These are phyloP conservation scores for Rhinophrynus dorsalis DNA, from an alignment of 2,797 vertebrate genomes.

Conservation along the genomic window DNA sequence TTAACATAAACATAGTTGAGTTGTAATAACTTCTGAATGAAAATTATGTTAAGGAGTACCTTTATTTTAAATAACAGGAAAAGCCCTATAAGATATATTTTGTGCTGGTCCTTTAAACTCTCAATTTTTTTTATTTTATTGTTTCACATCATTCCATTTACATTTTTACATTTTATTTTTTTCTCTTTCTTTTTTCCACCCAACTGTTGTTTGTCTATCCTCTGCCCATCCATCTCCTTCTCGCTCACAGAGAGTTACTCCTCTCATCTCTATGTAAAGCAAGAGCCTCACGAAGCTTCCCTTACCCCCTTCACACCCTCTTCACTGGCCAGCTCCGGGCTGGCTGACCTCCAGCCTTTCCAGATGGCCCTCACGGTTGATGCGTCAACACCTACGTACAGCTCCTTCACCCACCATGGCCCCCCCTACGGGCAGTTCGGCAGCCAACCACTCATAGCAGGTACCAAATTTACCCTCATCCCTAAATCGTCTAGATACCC, in stretches of 20 bases:
- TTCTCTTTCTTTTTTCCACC: conserved; percentile 54
- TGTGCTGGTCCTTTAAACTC: too few species aligned
- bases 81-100: too few species aligned
- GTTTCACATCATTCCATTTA: conserved; percentile 66
- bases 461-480: conserved; percentile 66
- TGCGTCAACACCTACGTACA: conserved; percentile 85
- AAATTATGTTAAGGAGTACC: too few species aligned
- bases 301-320: conserved; percentile 90
- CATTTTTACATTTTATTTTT: conserved; percentile 65
- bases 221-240: conserved; percentile 53
- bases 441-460: conserved; percentile 87
- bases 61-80: too few species aligned
- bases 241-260: conserved; percentile 73
- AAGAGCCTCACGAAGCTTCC: conserved; percentile 89
- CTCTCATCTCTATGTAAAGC: conserved; percentile 87
- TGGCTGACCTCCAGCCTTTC: conserved; percentile 87
- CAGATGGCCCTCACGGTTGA: conserved; percentile 86
- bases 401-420: conserved; percentile 78
- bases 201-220: conserved; percentile 56
- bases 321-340: conserved; percentile 73
- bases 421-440: conserved; percentile 84
- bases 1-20: too few species aligned
- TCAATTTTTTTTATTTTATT: conserved; percentile 62
- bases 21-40: too few species aligned
- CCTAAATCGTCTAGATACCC: conserved; percentile 39